A percentile compares a stretch with the other conserved stretches of the same genome.
phyloP scores from a whole-genome alignment of 2,113 vertebrate genomes.

The Prunella himalayana region DNA sequence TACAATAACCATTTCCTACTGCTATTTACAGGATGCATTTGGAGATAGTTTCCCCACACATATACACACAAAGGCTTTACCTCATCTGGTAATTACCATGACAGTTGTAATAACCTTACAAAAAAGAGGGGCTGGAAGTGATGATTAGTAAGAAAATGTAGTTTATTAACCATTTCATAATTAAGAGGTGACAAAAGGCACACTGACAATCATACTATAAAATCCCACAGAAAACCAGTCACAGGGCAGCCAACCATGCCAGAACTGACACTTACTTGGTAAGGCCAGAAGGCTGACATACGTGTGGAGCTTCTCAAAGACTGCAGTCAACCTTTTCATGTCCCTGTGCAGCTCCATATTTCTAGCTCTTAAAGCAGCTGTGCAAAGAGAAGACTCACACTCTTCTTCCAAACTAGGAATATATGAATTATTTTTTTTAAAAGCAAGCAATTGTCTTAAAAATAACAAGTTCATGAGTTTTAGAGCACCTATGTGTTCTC shows the following conservation, averaged over 20 bases:
- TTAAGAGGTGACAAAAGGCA: background rate
- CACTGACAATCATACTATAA: background rate
- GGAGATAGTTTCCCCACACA: background rate
- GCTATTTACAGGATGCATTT: background rate
- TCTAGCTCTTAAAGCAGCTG: constrained; percentile 80
- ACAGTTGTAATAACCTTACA: background rate
- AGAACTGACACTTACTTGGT: constrained; percentile 82
- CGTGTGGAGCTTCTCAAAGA: constrained; percentile 89
- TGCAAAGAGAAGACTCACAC: constrained; percentile 88
- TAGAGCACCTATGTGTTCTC: background rate
- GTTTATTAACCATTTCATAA: background rate
- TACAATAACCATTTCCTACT: background rate
- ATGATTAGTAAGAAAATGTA: background rate
- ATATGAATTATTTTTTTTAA: constrained; percentile 54
- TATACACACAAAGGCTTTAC: background rate
- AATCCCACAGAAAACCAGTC: background rate
- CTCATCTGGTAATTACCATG: background rate
- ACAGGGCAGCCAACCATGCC: background rate
- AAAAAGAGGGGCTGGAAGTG: background rate
- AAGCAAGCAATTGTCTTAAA: constrained; percentile 17
- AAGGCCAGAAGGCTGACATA: constrained; percentile 87
- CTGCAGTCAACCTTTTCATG: constrained; percentile 83
- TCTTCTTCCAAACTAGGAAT: constrained; percentile 92
- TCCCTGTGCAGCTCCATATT: constrained; percentile 88
- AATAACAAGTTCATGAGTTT: background rate